Evolutionary conservation across 2,113 vertebrate species (phyloP).

Genomic region (Sisor rabdophorus): DNA sequence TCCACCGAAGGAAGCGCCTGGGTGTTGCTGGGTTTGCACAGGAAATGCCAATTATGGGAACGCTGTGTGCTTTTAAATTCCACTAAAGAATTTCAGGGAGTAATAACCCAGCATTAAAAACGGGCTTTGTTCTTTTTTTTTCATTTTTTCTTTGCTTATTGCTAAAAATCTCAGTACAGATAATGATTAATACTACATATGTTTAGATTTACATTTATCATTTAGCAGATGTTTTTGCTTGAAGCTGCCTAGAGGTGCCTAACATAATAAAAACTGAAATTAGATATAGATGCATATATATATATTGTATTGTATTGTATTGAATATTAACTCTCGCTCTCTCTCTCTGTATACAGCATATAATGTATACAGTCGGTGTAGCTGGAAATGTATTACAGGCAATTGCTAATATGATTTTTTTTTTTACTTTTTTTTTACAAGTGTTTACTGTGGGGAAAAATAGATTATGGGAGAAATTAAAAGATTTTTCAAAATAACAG

Average conservation of each 20-base stretch:
- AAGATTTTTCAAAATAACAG: neutral
- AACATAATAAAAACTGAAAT: slow-evolving; percentile 1
- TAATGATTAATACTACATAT: slow-evolving; percentile 3
- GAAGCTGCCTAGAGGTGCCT: neutral
- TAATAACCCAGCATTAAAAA: slow-evolving; percentile 25
- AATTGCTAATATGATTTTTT: slow-evolving; percentile 8
- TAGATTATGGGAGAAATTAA: neutral
- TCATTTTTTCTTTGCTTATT: neutral
- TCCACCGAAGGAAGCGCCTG: slow-evolving; percentile 44
- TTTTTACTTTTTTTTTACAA: neutral
- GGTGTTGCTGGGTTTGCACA: slow-evolving; percentile 48
- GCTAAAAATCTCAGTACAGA: neutral
- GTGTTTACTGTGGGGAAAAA: neutral
- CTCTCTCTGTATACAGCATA: no score
- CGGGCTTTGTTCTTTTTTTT: neutral
- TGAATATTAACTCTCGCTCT: neutral
- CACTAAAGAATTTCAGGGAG: slow-evolving; percentile 21
- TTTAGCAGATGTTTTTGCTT: neutral
- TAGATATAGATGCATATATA: neutral
- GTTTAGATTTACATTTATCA: slow-evolving; percentile 13
- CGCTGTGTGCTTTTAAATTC: slow-evolving; percentile 20
- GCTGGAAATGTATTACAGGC: neutral
- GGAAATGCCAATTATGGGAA: slow-evolving; percentile 40
- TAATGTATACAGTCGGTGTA: neutral
- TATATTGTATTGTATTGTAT: neutral